Base-by-base conservation (phyloP, 2,888 invertebrate genomes). In the Conchocele bisecta region DNA sequence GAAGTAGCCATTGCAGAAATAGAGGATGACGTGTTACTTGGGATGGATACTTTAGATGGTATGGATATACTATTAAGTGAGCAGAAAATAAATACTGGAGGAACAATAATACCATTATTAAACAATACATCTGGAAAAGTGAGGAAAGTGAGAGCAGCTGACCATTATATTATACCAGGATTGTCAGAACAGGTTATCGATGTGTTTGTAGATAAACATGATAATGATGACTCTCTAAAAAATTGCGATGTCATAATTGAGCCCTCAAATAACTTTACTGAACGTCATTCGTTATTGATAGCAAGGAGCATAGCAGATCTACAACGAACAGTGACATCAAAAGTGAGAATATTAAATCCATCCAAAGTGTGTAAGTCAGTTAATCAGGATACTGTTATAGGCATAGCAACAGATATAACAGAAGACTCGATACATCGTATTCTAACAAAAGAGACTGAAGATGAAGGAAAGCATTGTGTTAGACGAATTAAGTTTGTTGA, bases 281-380 rank as follows among this genome's bases (percentile, higher is more conserved):
- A 59, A 24, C 66, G 53, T 24, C 56, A 65, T 48, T 60, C 63
- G 11, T 6, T 76, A 11, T 20, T 73, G 33, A 51, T 73, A 50
- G 66, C 76, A 15, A 20, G 59, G 13, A 50, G 65, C 50, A 26
- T 70, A 26, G 66, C 63, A 24, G 68, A 73, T 48, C 42, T 66
- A 6, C 60, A 50, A 15, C 5, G 53, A 29, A 37, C 28, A 11
- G 35, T 44, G 28, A 61, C 61, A n/a, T 42, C 29, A 28, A 63
- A 61, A 41, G 39, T 51, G 4, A 61, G 51, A 17, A 7, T 61
- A 9, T 24, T 61, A 13, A 61, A 72, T 31, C 72, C 69, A 26
- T 69, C 61, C 37, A 35, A 22, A 29, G 42, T 2, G 13, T 31
- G 29, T 22, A 33, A 61, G 9, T 44, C 64, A 22, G 33, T 74